Conservation (phyloP, 2,797 vertebrate species). For the Adrianichthys oophorus region DNA sequence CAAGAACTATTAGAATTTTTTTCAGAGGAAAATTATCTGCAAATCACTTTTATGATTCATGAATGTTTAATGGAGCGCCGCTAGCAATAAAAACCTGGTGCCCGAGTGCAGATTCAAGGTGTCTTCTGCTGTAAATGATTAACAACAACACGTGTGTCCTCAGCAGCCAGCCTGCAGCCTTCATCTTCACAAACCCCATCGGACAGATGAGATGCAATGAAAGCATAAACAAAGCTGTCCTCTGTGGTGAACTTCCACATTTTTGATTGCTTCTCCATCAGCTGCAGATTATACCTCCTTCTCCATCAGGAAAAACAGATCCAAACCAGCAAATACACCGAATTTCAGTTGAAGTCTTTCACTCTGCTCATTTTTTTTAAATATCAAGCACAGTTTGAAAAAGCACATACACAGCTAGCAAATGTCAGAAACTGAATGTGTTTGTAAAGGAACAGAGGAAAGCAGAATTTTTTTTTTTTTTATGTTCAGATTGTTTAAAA, state of each 20-base stretch:
- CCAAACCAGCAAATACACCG: conserved; percentile 25
- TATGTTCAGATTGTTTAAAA: too few species aligned
- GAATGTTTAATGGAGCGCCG: conserved; percentile 62
- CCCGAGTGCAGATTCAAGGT: conserved; percentile 16
- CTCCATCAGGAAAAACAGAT: conserved; percentile 20
- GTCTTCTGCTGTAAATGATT: conserved; percentile 49
- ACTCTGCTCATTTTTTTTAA: conserved; percentile 10
- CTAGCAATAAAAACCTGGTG: conserved; percentile 34
- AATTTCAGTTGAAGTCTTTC: conserved; percentile 22
- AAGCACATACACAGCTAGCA: too few species aligned
- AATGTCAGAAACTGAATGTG: too few species aligned
- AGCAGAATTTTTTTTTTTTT: too few species aligned
- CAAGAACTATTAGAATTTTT: conserved; percentile 63
- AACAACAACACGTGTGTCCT: conserved; percentile 39
- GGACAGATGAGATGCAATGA: conserved; percentile 39
- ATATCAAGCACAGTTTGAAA: conserved; percentile 11
- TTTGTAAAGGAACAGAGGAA: too few species aligned
- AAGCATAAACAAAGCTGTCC: conserved; percentile 44
- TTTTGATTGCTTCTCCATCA: conserved; percentile 10
- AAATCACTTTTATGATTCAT: conserved; percentile 71
- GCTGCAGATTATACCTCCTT: conserved; percentile 17
- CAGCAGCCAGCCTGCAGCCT: conserved; percentile 41
- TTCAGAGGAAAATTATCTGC: conserved; percentile 55
- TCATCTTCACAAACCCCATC: conserved; percentile 32
- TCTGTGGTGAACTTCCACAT: conserved; percentile 8